Evolutionary conservation across 2,797 vertebrate genomes (phyloP).

Genomic region (Pantherophis vulpinus): DNA sequence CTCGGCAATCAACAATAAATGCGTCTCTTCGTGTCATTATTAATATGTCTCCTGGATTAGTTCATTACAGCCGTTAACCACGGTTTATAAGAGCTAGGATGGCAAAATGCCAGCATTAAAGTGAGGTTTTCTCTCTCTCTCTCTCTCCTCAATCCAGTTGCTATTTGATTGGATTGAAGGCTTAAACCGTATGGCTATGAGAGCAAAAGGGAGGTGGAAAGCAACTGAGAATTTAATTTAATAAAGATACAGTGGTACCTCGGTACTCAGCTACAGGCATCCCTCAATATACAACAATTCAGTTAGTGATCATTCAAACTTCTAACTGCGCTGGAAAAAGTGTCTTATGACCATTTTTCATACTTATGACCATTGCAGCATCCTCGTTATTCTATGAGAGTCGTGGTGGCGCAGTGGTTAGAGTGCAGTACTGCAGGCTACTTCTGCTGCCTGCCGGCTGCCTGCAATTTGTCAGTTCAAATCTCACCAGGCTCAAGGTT

Average conservation of each 20-base stretch:
- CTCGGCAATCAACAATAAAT: slow-evolving; percentile 70
- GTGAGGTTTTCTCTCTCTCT: slow-evolving; percentile 9
- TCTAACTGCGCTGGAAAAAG: neutral
- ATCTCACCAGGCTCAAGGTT: no score
- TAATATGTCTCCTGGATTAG: slow-evolving; percentile 70
- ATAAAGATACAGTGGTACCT: neutral
- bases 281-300: neutral
- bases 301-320: neutral
- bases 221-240: slow-evolving; percentile 31
- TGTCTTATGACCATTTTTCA: neutral
- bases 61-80: slow-evolving; percentile 67
- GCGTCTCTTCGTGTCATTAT: slow-evolving; percentile 71
- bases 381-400: neutral
- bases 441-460: no score
- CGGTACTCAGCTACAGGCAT: neutral
- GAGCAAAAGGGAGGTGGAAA: neutral
- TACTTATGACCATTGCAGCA: neutral
- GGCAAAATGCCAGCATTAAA: slow-evolving; percentile 55
- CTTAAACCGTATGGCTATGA: fast-evolving
- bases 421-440: no score
- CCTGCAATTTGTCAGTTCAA: no score
- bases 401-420: no score
- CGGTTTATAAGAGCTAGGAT: slow-evolving; percentile 55
- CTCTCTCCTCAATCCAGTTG: slow-evolving; percentile 10
- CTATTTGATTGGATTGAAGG: slow-evolving; percentile 22